These are phyloP conservation scores for Neolamprologus cancellatus DNA, from an alignment of 2,113 vertebrate species.

Conservation along the genomic window DNA sequence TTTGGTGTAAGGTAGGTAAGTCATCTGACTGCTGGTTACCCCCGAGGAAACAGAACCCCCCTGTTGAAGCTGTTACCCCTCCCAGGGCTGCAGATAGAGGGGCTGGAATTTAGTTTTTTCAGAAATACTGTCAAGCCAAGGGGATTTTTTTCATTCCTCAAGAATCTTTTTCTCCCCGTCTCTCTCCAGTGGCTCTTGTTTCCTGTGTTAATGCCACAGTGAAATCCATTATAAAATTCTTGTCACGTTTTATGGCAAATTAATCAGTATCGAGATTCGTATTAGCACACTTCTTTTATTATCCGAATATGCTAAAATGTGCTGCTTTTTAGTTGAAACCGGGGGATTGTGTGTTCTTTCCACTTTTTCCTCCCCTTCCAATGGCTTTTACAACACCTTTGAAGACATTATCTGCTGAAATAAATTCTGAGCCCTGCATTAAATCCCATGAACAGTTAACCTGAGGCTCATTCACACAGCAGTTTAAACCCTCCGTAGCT, in stretches of 20 bases:
- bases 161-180: not conserved
- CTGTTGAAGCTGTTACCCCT: not conserved
- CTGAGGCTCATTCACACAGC: not conserved
- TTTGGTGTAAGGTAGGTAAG: not conserved
- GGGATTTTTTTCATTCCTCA: not conserved
- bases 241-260: not conserved
- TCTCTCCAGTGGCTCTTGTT: not conserved
- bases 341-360: not conserved
- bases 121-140: not conserved
- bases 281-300: not conserved
- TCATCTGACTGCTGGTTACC: not conserved
- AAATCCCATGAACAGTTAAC: not conserved
- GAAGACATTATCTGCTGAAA: not conserved
- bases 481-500: not conserved
- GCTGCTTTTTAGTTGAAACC: not conserved
- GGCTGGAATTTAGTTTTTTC: not conserved
- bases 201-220: not conserved
- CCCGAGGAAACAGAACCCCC: not conserved
- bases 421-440: not conserved
- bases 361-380: not conserved
- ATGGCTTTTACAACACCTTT: not conserved
- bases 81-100: not conserved
- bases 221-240: not conserved
- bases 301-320: not conserved
- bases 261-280: not conserved